A percentile compares a stretch with the other conserved stretches of the same genome.
Conservation (phyloP, 1,140 invertebrate species). For the Bombus affinis region DNA sequence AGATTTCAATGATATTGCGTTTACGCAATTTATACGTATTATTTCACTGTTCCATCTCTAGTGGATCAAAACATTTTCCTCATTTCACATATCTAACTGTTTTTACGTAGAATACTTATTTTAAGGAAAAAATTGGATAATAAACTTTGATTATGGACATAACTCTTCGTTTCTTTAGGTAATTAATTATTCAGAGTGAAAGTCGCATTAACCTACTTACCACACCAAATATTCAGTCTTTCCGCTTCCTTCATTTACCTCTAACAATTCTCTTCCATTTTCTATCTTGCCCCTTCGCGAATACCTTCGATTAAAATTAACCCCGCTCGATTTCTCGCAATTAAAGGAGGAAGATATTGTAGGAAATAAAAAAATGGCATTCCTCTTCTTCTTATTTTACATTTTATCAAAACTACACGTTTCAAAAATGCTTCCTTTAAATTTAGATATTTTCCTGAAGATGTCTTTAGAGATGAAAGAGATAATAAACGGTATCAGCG, state of each 20-base stretch:
- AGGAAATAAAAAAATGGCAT: background rate
- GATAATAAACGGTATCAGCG: too few species aligned
- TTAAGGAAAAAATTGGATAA: background rate
- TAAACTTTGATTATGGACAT: background rate
- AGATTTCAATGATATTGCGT: background rate
- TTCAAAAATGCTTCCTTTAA: too few species aligned
- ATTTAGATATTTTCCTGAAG: too few species aligned
- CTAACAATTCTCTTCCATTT: background rate
- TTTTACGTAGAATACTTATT: background rate
- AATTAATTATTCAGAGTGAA: background rate
- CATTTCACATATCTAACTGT: background rate
- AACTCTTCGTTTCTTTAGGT: background rate
- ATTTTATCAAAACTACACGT: too few species aligned
- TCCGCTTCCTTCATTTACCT: background rate
- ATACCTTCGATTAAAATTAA: constrained; percentile 21
- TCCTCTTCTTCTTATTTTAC: too few species aligned
- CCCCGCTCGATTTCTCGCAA: constrained; percentile 8
- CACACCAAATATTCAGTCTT: constrained; percentile 9
- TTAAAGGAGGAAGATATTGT: background rate
- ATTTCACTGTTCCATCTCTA: too few species aligned
- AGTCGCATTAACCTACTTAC: background rate
- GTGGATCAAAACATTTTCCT: too few species aligned
- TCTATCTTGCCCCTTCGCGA: too few species aligned
- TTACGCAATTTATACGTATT: too few species aligned
- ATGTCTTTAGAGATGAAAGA: too few species aligned